Evolutionary conservation across 2,888 invertebrate genomes (phyloP).

Genomic region (Melitaea athalia): DNA sequence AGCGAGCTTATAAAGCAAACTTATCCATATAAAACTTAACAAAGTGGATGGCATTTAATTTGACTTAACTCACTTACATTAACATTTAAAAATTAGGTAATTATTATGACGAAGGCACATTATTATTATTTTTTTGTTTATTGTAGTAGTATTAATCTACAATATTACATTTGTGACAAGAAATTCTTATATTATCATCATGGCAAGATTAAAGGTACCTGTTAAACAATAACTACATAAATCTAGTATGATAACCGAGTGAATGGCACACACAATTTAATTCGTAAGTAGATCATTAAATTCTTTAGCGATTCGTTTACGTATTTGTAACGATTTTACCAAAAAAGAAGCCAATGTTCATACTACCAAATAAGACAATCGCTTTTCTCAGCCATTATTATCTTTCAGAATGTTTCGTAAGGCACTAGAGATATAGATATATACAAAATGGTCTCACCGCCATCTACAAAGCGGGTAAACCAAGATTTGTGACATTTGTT

Average conservation of each 20-base stretch:
- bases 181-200: slow-evolving; percentile 80
- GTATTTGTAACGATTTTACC: slow-evolving; percentile 46
- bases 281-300: slow-evolving; percentile 57
- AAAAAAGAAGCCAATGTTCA: slow-evolving; percentile 49
- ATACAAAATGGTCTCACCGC: slow-evolving; percentile 66
- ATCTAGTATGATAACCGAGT: slow-evolving; percentile 76
- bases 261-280: slow-evolving; percentile 78
- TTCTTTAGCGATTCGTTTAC: slow-evolving; percentile 47
- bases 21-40: slow-evolving; percentile 80
- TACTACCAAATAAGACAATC: slow-evolving; percentile 49
- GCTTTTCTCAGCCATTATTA: slow-evolving; percentile 64
- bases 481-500: slow-evolving; percentile 67
- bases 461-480: slow-evolving; percentile 55
- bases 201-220: slow-evolving; percentile 83
- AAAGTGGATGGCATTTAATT: slow-evolving; percentile 82
- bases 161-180: slow-evolving; percentile 75
- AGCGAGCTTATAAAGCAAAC: slow-evolving; percentile 79
- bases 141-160: slow-evolving; percentile 61
- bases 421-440: slow-evolving; percentile 64
- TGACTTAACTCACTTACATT: slow-evolving; percentile 80
- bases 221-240: slow-evolving; percentile 76
- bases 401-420: slow-evolving; percentile 63
- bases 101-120: slow-evolving; percentile 79
- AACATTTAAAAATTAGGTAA: slow-evolving; percentile 63
- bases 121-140: slow-evolving; percentile 57